Evolutionary conservation across 2,888 invertebrate genomes (phyloP).

Genomic region (Poecilobothrus nobilitatus): DNA sequence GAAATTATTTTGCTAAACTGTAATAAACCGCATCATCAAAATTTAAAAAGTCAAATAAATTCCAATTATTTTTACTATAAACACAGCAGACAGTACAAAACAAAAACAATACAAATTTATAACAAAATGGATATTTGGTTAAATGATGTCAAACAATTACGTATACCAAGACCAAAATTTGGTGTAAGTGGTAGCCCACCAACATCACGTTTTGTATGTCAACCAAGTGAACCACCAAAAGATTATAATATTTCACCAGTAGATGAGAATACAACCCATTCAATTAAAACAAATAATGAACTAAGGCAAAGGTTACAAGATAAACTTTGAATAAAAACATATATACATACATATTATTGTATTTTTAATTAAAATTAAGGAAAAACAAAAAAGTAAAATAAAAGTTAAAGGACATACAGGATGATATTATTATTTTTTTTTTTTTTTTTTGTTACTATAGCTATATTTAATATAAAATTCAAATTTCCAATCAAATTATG

Average conservation of each 20-base stretch:
- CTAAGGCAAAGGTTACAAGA: slow-evolving; percentile 66
- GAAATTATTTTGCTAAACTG: too few species aligned
- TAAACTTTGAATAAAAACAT: slow-evolving; percentile 52
- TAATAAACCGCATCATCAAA: too few species aligned
- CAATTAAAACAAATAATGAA: slow-evolving; percentile 49
- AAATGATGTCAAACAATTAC: slow-evolving; percentile 71
- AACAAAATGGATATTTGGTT: slow-evolving; percentile 72
- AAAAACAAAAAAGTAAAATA: too few species aligned
- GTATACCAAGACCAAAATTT: slow-evolving; percentile 79
- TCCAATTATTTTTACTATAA: too few species aligned
- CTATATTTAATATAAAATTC: too few species aligned
- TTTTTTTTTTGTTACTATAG: too few species aligned
- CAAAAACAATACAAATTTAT: slow-evolving; percentile 7
- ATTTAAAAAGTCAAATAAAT: too few species aligned
- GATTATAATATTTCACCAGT: slow-evolving; percentile 61
- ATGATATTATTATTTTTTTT: too few species aligned
- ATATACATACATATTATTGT: neutral
- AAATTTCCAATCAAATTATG: too few species aligned
- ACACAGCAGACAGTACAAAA: neutral
- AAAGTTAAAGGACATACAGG: too few species aligned
- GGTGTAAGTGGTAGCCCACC: slow-evolving; percentile 42
- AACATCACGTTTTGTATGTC: slow-evolving; percentile 33
- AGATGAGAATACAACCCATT: slow-evolving; percentile 37
- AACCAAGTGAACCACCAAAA: slow-evolving; percentile 66
- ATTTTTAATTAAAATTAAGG: neutral